phyloP scores from a whole-genome alignment of 2,113 vertebrate genomes.

The Ictalurus punctatus region DNA sequence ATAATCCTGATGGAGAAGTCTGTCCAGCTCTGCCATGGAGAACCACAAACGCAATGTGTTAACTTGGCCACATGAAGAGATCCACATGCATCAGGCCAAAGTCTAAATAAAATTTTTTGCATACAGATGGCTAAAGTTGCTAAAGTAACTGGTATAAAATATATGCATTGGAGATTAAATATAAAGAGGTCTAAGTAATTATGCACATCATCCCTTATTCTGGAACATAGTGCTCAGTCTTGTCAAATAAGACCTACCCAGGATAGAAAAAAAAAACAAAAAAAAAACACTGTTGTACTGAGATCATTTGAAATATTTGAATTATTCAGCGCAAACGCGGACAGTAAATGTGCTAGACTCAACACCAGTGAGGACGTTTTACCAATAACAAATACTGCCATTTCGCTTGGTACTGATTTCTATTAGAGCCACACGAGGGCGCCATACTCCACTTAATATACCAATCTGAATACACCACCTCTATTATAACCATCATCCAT shows the following conservation, averaged over 20 bases:
- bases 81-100: background rate
- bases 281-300: background rate
- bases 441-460: slow-evolving; percentile 70
- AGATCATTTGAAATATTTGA: background rate
- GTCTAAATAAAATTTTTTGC: background rate
- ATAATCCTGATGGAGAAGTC: no score
- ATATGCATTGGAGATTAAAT: background rate
- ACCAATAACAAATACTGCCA: background rate
- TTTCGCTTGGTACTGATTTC: background rate
- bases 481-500: background rate
- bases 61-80: background rate
- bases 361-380: background rate
- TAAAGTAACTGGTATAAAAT: background rate
- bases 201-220: background rate
- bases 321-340: background rate
- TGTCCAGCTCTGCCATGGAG: background rate
- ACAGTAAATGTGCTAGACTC: background rate
- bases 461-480: background rate
- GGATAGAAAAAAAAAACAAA: background rate
- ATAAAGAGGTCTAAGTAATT: background rate
- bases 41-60: background rate
- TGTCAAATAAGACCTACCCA: background rate
- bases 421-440: slow-evolving; percentile 64
- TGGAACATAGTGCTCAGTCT: background rate
- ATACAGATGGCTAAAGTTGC: background rate